phyloP scores from a whole-genome alignment of 2,888 invertebrate species.

The Panzeria rudis region DNA sequence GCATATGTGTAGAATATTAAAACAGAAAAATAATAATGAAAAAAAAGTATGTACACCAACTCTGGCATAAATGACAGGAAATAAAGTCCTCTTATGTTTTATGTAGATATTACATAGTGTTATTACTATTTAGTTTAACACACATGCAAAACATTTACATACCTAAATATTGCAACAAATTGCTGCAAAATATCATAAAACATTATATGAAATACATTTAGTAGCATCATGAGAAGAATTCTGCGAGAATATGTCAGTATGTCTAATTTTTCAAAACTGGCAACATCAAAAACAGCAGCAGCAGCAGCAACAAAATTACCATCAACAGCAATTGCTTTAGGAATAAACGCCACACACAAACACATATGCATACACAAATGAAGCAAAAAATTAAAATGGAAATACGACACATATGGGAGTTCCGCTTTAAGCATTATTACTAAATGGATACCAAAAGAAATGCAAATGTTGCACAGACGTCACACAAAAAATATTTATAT shows the following conservation, averaged over 20 bases:
- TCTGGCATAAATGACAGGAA: constrained; percentile 25
- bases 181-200: background rate
- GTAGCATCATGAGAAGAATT: constrained; percentile 21
- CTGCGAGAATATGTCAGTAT: constrained; percentile 47
- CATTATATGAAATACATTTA: constrained; percentile 42
- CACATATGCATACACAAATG: background rate
- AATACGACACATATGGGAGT: constrained; percentile 63
- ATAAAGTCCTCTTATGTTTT: constrained; percentile 29
- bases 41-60: background rate
- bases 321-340: constrained; percentile 44
- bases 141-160: background rate
- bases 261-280: constrained; percentile 53
- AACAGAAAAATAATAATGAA: constrained; percentile 23
- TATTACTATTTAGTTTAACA: constrained; percentile 39
- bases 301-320: background rate
- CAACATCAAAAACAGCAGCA: constrained; percentile 48
- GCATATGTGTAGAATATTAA: constrained; percentile 48
- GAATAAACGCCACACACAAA: constrained; percentile 3
- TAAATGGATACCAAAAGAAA: constrained; percentile 60
- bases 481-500: constrained; percentile 56
- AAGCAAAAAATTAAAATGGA: background rate
- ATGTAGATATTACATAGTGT: constrained; percentile 8
- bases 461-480: constrained; percentile 64
- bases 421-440: constrained; percentile 61
- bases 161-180: constrained; percentile 20